These are phyloP conservation scores for Pipra filicauda DNA, from an alignment of 2,113 vertebrate genomes.

Conservation along the genomic window DNA sequence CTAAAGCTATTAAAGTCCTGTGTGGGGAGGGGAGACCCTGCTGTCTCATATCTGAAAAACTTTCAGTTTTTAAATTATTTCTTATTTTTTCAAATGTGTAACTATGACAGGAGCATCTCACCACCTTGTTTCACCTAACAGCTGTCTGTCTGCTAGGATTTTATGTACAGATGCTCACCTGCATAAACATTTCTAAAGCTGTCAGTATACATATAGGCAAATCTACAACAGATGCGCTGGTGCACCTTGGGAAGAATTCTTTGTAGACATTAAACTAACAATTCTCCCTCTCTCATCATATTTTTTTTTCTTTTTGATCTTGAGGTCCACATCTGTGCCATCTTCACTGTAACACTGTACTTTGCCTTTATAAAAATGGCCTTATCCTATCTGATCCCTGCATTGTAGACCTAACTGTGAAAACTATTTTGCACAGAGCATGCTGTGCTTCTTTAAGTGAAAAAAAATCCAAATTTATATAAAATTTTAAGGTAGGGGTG, in stretches of 20 bases:
- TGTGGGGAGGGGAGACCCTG: not conserved
- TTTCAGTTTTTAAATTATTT: not conserved
- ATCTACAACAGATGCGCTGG: not conserved
- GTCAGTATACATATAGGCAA: not conserved
- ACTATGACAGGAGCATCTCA: not conserved
- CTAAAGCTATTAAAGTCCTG: not conserved
- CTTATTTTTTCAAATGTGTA: not conserved
- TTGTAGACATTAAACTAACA: not conserved
- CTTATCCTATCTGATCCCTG: not conserved
- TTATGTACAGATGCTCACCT: constrained; percentile 20
- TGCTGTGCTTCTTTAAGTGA: not conserved
- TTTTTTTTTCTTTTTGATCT: constrained; percentile 45
- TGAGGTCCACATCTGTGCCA: not conserved
- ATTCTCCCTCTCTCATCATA: not conserved
- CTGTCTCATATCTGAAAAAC: not conserved
- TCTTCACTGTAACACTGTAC: not conserved
- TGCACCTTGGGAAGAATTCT: not conserved
- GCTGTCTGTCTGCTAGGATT: not conserved
- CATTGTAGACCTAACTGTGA: not conserved
- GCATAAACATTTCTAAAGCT: constrained; percentile 4
- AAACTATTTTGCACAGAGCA: not conserved
- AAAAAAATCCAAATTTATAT: not conserved
- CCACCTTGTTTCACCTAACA: not conserved
- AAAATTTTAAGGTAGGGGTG: not conserved
- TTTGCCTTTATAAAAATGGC: not conserved